Evolutionary conservation across 2,113 vertebrate genomes (phyloP), one percentile per base, ranked within the genome.

Genomic region (Heliornis fulica): DNA sequence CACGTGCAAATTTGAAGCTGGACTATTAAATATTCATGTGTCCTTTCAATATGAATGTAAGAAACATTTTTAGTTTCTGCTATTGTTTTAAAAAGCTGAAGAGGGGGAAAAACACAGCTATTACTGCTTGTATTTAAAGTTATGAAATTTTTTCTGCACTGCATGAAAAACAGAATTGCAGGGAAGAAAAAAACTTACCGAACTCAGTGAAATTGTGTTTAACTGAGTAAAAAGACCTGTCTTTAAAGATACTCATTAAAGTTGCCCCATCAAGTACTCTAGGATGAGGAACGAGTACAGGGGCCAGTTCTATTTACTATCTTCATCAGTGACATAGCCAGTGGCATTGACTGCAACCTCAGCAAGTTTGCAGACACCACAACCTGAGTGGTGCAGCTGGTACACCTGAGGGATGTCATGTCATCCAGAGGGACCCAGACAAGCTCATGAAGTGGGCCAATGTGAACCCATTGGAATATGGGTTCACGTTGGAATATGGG

Each of bases 271-370:
- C 31, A 75, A 64, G 8, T 64, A 60, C n/a, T 45, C 40, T 11
- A n/a, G n/a, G 19, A 41, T 5, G 64, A 68, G 25, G 19, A 83
- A n/a, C 4, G 8, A 54, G 21, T 22, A 15, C 6, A 21, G 10
- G 6, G 23, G 13, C 7, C 7, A 40, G 14, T 56, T 29, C 20
- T 41, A 23, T 54, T 65, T 51, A 20, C 17, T 34, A 29, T 34
- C 23, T 54, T 79, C 28, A 43, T 10, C 18, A 43, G 2, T 3
- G 18, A 46, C 23, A 28, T 11, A 22, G 51, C 11, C 11, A 53
- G n/a, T 3, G 13, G 13, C 36, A 72, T 69, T 0, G 0, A 70
- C 1, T 11, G 18, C 5, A 34, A 13, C 0, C 4, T 51, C 17
- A 59, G 13, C 5, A 83, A 15, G 3, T 53, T 8, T 6, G 0